A percentile compares a stretch with the other conserved stretches of the same genome.
These are phyloP conservation scores for fruit fly (Drosophila melanogaster) DNA, from an alignment of 1,140 invertebrate species.

Conservation along the genomic window DNA sequence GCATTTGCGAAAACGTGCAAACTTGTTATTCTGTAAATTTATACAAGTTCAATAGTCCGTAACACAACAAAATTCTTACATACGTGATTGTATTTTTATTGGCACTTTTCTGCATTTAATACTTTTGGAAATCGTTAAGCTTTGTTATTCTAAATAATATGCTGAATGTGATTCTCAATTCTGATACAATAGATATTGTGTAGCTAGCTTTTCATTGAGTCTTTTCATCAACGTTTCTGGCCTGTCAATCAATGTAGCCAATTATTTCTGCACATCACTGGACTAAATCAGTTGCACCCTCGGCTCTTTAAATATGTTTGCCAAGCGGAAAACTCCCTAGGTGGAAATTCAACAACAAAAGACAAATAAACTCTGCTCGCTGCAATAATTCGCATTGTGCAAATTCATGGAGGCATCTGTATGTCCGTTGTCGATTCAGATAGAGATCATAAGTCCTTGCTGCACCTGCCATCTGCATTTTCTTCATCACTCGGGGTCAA, in stretches of 20 bases:
- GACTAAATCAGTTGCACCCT: constrained; percentile 12
- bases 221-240: neutral
- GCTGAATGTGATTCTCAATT: neutral
- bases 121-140: neutral
- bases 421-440: constrained; percentile 10
- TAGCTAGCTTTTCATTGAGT: constrained; percentile 5
- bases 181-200: neutral
- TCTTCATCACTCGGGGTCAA: constrained; percentile 3
- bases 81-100: neutral
- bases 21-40: neutral
- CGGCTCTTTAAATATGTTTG: neutral
- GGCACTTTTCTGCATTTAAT: neutral
- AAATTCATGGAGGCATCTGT: constrained; percentile 57
- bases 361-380: constrained; percentile 22
- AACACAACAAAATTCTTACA: neutral
- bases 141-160: neutral
- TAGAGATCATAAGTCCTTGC: constrained; percentile 52
- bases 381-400: constrained; percentile 63
- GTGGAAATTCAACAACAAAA: constrained; percentile 1
- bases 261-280: constrained; percentile 26
- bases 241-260: constrained; percentile 27
- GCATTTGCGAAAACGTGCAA: neutral
- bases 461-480: constrained; percentile 56
- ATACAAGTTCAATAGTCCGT: neutral
- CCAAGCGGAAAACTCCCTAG: neutral